These are phyloP conservation scores for Aramus guarauna DNA, from an alignment of 2,113 vertebrate genomes.

Conservation along the genomic window DNA sequence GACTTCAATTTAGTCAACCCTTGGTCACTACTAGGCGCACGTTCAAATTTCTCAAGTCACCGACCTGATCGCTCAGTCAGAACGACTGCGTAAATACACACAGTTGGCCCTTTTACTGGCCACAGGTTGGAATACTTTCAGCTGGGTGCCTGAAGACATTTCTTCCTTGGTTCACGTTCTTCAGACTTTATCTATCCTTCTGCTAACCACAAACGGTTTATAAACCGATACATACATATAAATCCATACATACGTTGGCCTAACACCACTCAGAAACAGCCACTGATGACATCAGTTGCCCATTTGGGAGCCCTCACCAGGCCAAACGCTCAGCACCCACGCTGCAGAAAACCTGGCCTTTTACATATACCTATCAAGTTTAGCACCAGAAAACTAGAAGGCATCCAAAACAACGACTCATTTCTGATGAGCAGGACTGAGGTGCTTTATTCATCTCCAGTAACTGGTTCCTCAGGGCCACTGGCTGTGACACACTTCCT, in stretches of 20 bases:
- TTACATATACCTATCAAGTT: background rate
- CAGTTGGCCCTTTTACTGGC: background rate
- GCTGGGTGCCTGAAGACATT: background rate
- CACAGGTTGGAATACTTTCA: background rate
- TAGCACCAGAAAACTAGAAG: background rate
- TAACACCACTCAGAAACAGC: background rate
- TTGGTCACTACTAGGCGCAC: background rate
- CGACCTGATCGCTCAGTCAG: background rate
- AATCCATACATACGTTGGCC: fast-evolving
- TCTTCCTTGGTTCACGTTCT: background rate
- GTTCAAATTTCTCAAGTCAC: background rate
- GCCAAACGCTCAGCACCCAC: background rate
- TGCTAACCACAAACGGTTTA: background rate
- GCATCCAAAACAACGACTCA: background rate
- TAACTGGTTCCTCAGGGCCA: background rate
- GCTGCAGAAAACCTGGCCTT: background rate
- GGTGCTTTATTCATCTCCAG: background rate
- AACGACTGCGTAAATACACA: fast-evolving
- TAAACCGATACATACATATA: fast-evolving
- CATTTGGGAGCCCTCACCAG: background rate
- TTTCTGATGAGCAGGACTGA: background rate
- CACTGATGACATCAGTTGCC: background rate
- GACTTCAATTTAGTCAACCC: background rate
- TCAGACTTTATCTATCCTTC: background rate
- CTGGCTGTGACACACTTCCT: background rate